Evolutionary conservation across 2,113 vertebrate species (phyloP), one percentile per base, ranked within the genome.

Genomic region (Riparia riparia): DNA sequence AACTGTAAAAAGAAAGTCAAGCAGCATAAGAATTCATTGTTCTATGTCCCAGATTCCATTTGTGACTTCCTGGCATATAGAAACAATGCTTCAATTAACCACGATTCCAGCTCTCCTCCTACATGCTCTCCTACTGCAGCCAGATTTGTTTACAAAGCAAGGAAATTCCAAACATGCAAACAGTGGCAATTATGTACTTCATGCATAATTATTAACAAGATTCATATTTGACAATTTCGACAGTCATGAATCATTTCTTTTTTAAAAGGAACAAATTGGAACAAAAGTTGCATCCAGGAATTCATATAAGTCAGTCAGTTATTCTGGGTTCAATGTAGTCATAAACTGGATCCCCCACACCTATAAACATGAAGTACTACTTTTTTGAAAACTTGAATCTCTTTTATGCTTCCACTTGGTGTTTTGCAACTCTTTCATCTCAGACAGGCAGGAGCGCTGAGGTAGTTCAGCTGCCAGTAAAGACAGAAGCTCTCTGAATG

Each of bases 11-110:
- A 80, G 8, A 69, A 86, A 89, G 66, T 74, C 94, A 95, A 87
- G 57, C n/a, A 82, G 58, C 73, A 69, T 19, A 63, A 91, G 50
- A 85, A 90, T 86, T 88, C 91, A 47, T 78, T 45, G 79, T 77
- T 91, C 82, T 56, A 17, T 17, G 82, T 7, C 74, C 87, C 63
- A 86, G 66, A 90, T 93, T 82, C 63, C 34, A 53, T 45, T 44
- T 84, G 39, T 80, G 66, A 84, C 63, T 82, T 84, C 50, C 84
- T 80, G 45, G 50, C 42, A 20, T 61, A 72, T 1, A 63, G 81
- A 90, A 96, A 93, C 37, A 93, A 89, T 25, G 63, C 42, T 73
- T 66, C 89, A 80, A 11, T 70, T 91, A 73, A 96, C 34, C 47
- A 77, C 0, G 2, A 85, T 26, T 50, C 32, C 70, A 74, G 45